Base-by-base conservation (phyloP, 2,888 invertebrate genomes). In the Cheilosia scutellata region DNA sequence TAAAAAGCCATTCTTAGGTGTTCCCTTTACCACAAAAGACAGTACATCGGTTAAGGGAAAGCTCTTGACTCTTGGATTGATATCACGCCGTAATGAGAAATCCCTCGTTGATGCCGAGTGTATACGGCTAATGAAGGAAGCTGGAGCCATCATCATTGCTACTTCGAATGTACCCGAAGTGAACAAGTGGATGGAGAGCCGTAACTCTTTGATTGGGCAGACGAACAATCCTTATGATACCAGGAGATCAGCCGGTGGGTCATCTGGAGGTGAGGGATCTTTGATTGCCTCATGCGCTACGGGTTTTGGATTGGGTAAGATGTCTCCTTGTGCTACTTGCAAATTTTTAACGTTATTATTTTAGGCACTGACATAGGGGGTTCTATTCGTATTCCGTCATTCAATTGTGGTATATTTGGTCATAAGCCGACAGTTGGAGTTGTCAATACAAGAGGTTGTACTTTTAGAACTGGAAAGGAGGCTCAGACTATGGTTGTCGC, bases 91-190 rank as follows among this genome's bases (percentile, higher is more conserved):
- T 80, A 93, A 94, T 87, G 90, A 93, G 51, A 94, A 94, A 13
- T 95, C 96, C 0, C 89, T 93, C 0, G 94, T 94, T 76, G 98
- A 98, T 93, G 97, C 98, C 0, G 96, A 96, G 33, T 94, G 96
- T 82, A 95, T 98, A 33, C 92, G 93, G 0, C 91, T 95, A 47
- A 91, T 98, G 92, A 95, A 95, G 88, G 93, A 94, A 25, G 96
- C 97, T 29, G 99, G 99, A 1, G 98, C 95, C 5, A 96, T 99
- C 79, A 95, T 97, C 0, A 92, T 98, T 31, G 98, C 96, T 2
- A 95, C 96, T 57, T 97, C 98, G n/a, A 99, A 98, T 91, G 95
- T 98, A 42, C 98, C 98, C 0, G 98, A 98, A 93, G 93, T 98
- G 42, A 98, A 98, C 93, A 95, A 98, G 93, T 99, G 99, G 97